Evolutionary conservation across 1,140 invertebrate species (phyloP), one percentile per base, ranked within the genome.

Genomic region (Anastatus disparis): DNA sequence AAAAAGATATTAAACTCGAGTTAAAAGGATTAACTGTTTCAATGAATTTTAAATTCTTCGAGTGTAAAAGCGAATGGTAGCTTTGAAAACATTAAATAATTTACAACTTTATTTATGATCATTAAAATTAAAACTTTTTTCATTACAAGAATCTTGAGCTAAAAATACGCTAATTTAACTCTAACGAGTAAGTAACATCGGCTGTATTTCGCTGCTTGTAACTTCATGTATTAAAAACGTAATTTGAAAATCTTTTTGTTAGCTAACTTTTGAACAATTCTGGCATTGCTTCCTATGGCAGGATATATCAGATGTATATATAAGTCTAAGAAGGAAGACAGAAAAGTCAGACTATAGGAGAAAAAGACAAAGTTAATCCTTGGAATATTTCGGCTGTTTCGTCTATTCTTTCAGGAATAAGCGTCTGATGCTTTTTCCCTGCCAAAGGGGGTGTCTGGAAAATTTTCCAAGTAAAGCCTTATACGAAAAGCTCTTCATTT

Each of bases 401-500:
- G 53, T n/a, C 53, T 17, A 35, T 29, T 35, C 12, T 3, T 35
- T 55, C 53, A 29, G 26, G n/a, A n/a, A n/a, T n/a, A n/a, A n/a
- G n/a, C n/a, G n/a, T 53, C 17, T 20, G 17, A 31, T 55, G 31
- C 29, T 35, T 35, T 35, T 22, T 7, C 8, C 20, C 7, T 8
- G n/a, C n/a, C n/a, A n/a, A 35, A 53, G 50, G 65, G 70, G 62
- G 58, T 65, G 78, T 80, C 78, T 79, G 76, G 73, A 74, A 79
- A 79, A 81, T 81, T 81, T 77, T 79, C 71, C 74, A 56, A 77
- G 72, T 72, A 70, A n/a, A n/a, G n/a, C n/a, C n/a, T n/a, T n/a
- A n/a, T n/a, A n/a, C n/a, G n/a, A n/a, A n/a, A n/a, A n/a, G n/a
- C n/a, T n/a, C n/a, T n/a, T n/a, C n/a, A n/a, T n/a, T n/a, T n/a